These are phyloP conservation scores for Cyprinodon brontotheroides DNA, from an alignment of 2,113 vertebrate species.

Conservation along the genomic window DNA sequence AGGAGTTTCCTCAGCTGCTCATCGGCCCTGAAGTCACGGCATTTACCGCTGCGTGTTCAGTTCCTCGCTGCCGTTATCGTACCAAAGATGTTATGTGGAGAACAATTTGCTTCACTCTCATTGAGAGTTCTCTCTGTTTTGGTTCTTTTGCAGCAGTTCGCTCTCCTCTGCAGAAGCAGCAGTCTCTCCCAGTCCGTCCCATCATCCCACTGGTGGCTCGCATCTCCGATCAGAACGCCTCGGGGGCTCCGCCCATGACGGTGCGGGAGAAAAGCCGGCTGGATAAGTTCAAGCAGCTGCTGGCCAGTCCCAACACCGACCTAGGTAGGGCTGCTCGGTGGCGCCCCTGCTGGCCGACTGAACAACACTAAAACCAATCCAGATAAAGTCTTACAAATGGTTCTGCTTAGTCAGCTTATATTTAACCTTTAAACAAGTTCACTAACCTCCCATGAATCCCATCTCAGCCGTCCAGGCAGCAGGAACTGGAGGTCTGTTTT, in stretches of 20 bases:
- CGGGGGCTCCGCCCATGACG: conserved; percentile 93
- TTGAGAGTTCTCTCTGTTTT: not conserved
- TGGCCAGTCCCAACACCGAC: conserved; percentile 92
- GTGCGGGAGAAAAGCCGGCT: conserved; percentile 94
- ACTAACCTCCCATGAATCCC: too few species aligned
- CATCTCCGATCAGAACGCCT: conserved; percentile 97
- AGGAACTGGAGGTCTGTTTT: too few species aligned
- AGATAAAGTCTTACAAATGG: too few species aligned
- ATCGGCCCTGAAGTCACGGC: too few species aligned
- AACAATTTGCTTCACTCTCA: not conserved
- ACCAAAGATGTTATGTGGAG: not conserved
- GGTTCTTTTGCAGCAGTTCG: conserved; percentile 65
- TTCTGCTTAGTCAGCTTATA: too few species aligned
- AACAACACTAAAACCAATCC: too few species aligned
- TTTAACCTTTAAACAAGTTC: too few species aligned
- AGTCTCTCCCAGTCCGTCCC: conserved; percentile 90
- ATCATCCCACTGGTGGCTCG: conserved; percentile 95
- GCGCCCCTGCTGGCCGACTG: too few species aligned
- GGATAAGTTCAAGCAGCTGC: conserved; percentile 94
- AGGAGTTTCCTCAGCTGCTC: too few species aligned
- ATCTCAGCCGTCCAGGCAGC: too few species aligned
- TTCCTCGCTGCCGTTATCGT: too few species aligned
- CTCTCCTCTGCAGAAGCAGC: conserved; percentile 89
- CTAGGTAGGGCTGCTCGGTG: conserved; percentile 79
- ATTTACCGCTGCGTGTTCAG: too few species aligned